These are phyloP conservation scores for Liparis tanakae DNA, from an alignment of 2,797 vertebrate genomes.

Conservation along the genomic window DNA sequence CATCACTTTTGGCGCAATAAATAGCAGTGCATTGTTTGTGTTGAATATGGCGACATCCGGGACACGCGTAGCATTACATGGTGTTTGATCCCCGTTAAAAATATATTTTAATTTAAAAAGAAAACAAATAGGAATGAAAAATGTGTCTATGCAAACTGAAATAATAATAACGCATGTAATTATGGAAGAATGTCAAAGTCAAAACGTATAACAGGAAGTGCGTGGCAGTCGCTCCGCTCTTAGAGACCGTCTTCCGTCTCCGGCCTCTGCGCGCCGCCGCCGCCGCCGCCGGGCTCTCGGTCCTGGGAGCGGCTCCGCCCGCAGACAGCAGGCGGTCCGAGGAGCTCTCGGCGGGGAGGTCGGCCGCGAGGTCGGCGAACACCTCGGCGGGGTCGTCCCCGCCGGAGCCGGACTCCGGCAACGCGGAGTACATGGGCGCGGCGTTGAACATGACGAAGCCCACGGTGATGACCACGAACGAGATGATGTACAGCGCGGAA, in stretches of 20 bases:
- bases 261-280: constrained; percentile 18
- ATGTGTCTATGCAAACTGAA: not conserved
- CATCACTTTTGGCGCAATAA: constrained; percentile 7
- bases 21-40: constrained; percentile 8
- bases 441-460: constrained; percentile 92
- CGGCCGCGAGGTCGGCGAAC: not conserved
- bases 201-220: not conserved
- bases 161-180: not conserved
- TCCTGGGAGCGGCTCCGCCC: not conserved
- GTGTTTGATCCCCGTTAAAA: not conserved
- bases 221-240: not conserved
- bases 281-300: fast-evolving
- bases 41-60: not conserved
- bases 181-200: constrained; percentile 7
- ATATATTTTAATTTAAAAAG: not conserved
- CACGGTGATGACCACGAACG: constrained; percentile 89
- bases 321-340: constrained; percentile 40
- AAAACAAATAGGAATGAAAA: constrained; percentile 1
- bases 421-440: constrained; percentile 75
- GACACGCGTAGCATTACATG: not conserved
- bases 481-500: constrained; percentile 91
- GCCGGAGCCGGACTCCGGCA: constrained; percentile 33
- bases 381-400: constrained; percentile 16
- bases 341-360: constrained; percentile 18
- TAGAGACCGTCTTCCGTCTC: not conserved